phyloP scores from a whole-genome alignment of 2,888 invertebrate species.

The Resseliella maxima region DNA sequence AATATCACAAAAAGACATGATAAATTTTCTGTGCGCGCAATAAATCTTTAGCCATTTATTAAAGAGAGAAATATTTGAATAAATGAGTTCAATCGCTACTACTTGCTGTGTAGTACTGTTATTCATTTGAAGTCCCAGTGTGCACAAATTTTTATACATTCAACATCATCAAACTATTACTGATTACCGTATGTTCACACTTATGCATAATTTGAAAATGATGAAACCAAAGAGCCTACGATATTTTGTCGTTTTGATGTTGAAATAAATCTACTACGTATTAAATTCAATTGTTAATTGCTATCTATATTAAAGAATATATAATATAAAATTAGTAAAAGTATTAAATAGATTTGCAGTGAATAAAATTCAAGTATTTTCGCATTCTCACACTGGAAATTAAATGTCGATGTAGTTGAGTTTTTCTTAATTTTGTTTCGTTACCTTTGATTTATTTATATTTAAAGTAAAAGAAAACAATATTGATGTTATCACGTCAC shows the following conservation, averaged over 20 bases:
- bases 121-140: no score
- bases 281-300: no score
- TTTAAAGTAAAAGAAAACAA: background rate
- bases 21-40: background rate
- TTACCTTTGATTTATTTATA: background rate
- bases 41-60: background rate
- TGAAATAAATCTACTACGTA: background rate
- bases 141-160: no score
- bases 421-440: background rate
- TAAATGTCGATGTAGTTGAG: background rate
- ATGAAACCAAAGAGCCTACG: background rate
- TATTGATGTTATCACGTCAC: background rate
- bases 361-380: no score
- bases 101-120: no score
- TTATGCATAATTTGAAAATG: background rate
- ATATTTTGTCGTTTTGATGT: background rate
- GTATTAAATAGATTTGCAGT: no score
- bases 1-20: background rate
- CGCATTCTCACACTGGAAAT: no score
- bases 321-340: no score
- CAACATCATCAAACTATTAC: no score
- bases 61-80: background rate
- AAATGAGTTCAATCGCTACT: background rate
- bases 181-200: background rate
- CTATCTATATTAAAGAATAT: no score